A percentile compares a stretch with the other conserved stretches of the same genome.
phyloP scores from a whole-genome alignment of 1,140 invertebrate species.

The Schlechtendalia chinensis region DNA sequence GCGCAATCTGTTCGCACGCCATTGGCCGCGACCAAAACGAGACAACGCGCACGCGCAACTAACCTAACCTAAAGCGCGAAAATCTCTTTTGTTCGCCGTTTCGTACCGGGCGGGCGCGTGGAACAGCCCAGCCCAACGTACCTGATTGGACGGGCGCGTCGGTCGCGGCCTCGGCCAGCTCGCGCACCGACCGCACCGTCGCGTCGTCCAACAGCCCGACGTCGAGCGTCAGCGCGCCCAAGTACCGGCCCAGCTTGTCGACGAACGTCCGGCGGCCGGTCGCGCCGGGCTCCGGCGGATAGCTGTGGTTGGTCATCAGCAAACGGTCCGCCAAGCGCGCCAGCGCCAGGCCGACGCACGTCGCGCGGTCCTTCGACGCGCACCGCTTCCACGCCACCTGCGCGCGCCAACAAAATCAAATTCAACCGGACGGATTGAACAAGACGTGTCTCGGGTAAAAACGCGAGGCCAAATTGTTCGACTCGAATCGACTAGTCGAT shows the following conservation, averaged over 20 bases:
- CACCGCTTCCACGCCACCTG: conserved; percentile 58
- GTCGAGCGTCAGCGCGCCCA: conserved; percentile 72
- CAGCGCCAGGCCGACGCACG: conserved; percentile 77
- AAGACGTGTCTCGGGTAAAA: neutral
- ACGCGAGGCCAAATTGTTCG: too few species aligned
- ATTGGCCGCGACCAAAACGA: too few species aligned
- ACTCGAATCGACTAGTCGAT: too few species aligned
- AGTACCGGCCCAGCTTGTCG: conserved; percentile 68
- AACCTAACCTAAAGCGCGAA: too few species aligned
- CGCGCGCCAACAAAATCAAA: too few species aligned
- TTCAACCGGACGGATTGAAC: too few species aligned
- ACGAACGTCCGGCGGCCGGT: conserved; percentile 63
- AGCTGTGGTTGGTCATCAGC: conserved; percentile 60
- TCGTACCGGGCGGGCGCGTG: too few species aligned
- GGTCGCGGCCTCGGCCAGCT: conserved; percentile 56
- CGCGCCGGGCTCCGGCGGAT: conserved; percentile 63
- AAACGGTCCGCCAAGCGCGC: conserved; percentile 72
- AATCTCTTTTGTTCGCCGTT: too few species aligned
- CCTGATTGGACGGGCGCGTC: conserved; percentile 26
- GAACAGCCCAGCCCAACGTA: neutral
- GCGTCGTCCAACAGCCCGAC: conserved; percentile 69
- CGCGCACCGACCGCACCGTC: conserved; percentile 61
- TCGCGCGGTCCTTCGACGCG: conserved; percentile 68
- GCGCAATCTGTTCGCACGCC: too few species aligned
- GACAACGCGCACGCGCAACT: too few species aligned